Percentiles rank a stretch among this genome's conserved stretches.
phyloP scores from a whole-genome alignment of 2,113 vertebrate species.

The Dolichallabes microphthalmus region DNA sequence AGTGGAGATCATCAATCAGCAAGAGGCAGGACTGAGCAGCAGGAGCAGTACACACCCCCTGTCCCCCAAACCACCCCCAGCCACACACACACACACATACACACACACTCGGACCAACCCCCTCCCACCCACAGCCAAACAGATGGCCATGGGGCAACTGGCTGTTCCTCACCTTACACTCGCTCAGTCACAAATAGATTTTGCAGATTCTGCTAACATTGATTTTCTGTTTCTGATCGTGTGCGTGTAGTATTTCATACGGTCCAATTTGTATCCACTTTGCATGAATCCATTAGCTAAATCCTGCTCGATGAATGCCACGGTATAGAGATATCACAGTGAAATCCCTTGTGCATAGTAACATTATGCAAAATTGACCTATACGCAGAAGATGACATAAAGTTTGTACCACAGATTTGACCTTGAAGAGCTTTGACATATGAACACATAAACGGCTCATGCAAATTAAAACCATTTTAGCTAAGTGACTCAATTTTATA shows the following conservation, averaged over 20 bases:
- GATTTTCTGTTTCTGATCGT: constrained; percentile 45
- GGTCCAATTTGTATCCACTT: constrained; percentile 21
- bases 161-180: constrained; percentile 32
- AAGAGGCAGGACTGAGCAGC: constrained; percentile 57
- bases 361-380: constrained; percentile 28
- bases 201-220: constrained; percentile 32
- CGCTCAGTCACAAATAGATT: constrained; percentile 16
- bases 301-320: neutral
- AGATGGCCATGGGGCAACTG: constrained; percentile 32
- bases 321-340: constrained; percentile 14
- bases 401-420: neutral
- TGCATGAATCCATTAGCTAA: constrained; percentile 41
- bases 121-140: constrained; percentile 36
- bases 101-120: constrained; percentile 20
- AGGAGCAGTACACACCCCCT: constrained; percentile 50
- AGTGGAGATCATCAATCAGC: constrained; percentile 62
- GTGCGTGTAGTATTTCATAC: constrained; percentile 28
- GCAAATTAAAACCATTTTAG: constrained; percentile 8
- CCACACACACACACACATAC: constrained; percentile 45
- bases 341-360: constrained; percentile 21
- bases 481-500: neutral
- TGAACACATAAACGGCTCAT: constrained; percentile 17
- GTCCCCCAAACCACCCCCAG: constrained; percentile 50
- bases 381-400: constrained; percentile 16
- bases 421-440: constrained; percentile 20